Conservation (phyloP, 2,113 vertebrate genomes). For the Carettochelys insculpta region DNA sequence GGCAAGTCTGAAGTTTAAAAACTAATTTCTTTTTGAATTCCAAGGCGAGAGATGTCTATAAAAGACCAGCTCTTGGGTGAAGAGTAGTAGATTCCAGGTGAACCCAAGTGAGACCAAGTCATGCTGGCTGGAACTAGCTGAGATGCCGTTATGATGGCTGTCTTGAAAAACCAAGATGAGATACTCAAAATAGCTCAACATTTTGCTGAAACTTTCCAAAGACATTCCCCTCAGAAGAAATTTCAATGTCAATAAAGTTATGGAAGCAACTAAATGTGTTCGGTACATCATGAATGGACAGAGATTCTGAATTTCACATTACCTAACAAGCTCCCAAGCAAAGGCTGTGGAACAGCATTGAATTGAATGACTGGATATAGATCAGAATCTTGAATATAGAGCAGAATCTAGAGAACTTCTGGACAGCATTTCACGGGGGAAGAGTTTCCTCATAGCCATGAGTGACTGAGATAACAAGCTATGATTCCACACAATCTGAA, state of each 20-base stretch:
- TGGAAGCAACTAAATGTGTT: not conserved
- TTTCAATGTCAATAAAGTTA: not conserved
- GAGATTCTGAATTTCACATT: accelerated
- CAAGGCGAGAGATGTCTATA: not conserved
- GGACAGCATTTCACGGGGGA: not conserved
- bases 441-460: not conserved
- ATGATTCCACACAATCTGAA: not conserved
- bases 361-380: not conserved
- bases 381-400: not conserved
- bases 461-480: not conserved
- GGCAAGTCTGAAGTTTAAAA: not conserved
- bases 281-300: accelerated
- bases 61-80: not conserved
- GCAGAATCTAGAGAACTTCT: not conserved
- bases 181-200: not conserved
- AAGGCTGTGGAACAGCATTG: not conserved
- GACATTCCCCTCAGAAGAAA: not conserved
- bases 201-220: not conserved
- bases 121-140: not conserved
- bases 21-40: not conserved
- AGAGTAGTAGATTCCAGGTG: not conserved
- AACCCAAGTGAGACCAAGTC: not conserved
- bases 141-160: not conserved
- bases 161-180: not conserved
- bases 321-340: not conserved